Conservation (phyloP, 2,113 vertebrate species). For the Coreoperca whiteheadi region DNA sequence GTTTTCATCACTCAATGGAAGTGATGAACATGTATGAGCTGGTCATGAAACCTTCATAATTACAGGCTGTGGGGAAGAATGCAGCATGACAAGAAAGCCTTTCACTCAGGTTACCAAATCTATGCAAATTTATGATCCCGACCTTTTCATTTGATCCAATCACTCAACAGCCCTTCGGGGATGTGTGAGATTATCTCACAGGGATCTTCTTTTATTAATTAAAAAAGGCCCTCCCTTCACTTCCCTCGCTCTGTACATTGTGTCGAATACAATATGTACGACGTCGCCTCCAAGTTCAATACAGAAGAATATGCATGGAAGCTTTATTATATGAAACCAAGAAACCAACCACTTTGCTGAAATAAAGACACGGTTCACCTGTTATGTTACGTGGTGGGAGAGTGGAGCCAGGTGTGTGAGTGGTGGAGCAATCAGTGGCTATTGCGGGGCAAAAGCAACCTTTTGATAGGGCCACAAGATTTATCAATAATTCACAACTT, state of each 20-base stretch:
- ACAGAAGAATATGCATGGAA: not conserved
- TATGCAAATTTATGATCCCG: not conserved
- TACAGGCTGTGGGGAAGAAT: not conserved
- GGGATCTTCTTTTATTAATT: not conserved
- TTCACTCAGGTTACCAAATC: not conserved
- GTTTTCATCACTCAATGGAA: too few relatives aligned
- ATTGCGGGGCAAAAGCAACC: too few relatives aligned
- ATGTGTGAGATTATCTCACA: not conserved
- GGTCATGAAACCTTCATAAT: not conserved
- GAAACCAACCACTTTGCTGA: too few relatives aligned
- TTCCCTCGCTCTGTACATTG: not conserved
- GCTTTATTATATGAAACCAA: not conserved
- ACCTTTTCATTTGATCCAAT: not conserved
- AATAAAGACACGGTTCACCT: too few relatives aligned
- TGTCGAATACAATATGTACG: not conserved
- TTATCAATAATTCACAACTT: too few relatives aligned
- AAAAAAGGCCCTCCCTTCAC: not conserved
- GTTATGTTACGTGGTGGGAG: too few relatives aligned
- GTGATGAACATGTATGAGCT: not conserved
- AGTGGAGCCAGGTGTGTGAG: too few relatives aligned
- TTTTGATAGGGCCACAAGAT: too few relatives aligned
- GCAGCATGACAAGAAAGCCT: not conserved
- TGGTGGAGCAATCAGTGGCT: too few relatives aligned
- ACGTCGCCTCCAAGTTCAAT: not conserved
- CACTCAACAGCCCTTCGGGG: too few relatives aligned